Conservation (phyloP, 2,113 vertebrate species). For the Hiodon tergisus region DNA sequence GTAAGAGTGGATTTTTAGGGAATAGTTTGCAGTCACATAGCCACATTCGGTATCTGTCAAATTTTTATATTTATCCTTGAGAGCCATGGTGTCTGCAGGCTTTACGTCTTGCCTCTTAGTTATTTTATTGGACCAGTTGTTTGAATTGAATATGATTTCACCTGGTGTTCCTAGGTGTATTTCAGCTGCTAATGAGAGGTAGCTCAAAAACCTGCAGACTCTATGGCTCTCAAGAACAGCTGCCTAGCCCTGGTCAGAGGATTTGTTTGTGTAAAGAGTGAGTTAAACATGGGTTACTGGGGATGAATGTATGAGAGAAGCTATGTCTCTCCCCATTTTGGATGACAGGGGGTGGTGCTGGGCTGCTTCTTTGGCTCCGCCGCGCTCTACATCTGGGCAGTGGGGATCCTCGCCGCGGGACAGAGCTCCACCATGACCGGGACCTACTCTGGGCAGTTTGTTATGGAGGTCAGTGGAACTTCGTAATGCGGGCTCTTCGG, state of each 20-base stretch:
- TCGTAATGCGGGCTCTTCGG: not conserved
- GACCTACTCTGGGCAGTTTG: slow-evolving; percentile 95
- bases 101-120: no score
- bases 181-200: no score
- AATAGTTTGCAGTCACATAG: no score
- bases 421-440: slow-evolving; percentile 98
- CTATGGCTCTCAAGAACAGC: no score
- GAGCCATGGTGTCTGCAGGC: no score
- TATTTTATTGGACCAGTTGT: not conserved
- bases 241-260: no score
- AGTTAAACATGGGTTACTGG: not conserved
- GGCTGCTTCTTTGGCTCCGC: slow-evolving; percentile 90
- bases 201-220: no score
- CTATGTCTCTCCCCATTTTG: not conserved
- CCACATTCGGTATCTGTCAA: no score
- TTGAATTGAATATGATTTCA: no score
- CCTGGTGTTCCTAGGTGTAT: no score
- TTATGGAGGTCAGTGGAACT: slow-evolving; percentile 80
- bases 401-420: slow-evolving; percentile 91
- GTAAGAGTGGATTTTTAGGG: not conserved
- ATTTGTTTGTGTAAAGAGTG: not conserved
- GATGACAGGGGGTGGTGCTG: slow-evolving; percentile 74
- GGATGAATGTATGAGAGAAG: not conserved
- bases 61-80: no score
- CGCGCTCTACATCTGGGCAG: slow-evolving; percentile 91